phyloP scores from a whole-genome alignment of 2,113 vertebrate species.

The Pseudopipra pipra region DNA sequence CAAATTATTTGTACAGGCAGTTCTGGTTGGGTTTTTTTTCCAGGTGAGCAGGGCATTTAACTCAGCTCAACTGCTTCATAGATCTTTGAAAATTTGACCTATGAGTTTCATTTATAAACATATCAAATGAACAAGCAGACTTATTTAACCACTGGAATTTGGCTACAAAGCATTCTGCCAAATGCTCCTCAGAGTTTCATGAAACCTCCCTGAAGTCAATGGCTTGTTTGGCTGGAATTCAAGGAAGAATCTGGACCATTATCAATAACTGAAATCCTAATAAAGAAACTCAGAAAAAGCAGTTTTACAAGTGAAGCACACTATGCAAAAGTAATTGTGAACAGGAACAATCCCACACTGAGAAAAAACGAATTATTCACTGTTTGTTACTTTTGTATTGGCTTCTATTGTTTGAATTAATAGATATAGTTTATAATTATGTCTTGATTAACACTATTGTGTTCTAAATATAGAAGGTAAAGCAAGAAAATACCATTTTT shows the following conservation, averaged over 20 bases:
- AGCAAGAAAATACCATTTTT: conserved; percentile 59
- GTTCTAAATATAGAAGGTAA: conserved; percentile 62
- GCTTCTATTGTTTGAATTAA: conserved; percentile 50
- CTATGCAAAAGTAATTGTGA: conserved; percentile 19
- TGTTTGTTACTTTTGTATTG: conserved; percentile 36
- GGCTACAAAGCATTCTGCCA: conserved; percentile 50
- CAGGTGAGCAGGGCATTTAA: conserved; percentile 46
- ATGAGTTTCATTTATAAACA: conserved; percentile 53
- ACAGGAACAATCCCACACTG: not conserved
- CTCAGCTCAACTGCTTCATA: not conserved
- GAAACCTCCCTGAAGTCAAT: conserved; percentile 55
- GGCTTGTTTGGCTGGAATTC: conserved; percentile 45
- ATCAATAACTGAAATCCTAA: conserved; percentile 55
- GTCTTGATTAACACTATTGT: conserved; percentile 59
- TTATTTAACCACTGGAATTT: conserved; percentile 61
- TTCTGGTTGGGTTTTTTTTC: not conserved
- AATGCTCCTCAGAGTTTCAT: conserved; percentile 22
- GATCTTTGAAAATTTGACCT: conserved; percentile 42
- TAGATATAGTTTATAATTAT: conserved; percentile 48
- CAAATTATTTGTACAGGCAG: not conserved
- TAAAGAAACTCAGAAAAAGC: conserved; percentile 39
- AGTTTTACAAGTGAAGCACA: conserved; percentile 22
- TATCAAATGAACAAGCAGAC: conserved; percentile 47
- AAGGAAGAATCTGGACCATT: conserved; percentile 40
- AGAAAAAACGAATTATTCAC: conserved; percentile 20